Percentiles rank a stretch among this genome's conserved stretches.
Evolutionary conservation across 2,797 vertebrate genomes (phyloP).

Genomic region (Chiroxiphia lanceolata): DNA sequence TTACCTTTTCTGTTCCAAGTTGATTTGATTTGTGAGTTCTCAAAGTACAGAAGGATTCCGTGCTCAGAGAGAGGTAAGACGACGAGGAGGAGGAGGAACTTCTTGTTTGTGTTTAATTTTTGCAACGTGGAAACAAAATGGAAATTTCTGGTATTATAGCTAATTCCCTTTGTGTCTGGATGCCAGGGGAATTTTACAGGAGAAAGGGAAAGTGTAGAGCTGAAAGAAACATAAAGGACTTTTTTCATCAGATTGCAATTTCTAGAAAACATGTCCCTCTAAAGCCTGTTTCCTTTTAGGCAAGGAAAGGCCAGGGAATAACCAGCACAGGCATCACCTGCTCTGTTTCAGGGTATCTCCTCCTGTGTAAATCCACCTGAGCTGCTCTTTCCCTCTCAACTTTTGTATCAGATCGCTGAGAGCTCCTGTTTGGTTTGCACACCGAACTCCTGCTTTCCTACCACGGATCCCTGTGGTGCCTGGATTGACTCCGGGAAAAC

Average conservation of each 20-base stretch:
- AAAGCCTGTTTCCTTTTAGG: neutral
- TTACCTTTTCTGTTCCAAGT: neutral
- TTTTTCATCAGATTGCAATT: neutral
- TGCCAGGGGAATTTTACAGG: neutral
- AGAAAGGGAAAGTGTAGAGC: neutral
- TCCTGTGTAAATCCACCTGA: neutral
- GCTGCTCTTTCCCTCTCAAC: neutral
- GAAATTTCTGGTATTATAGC: neutral
- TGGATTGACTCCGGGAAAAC: neutral
- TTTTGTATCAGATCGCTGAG: neutral
- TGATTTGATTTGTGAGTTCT: neutral
- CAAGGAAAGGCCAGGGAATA: accelerated
- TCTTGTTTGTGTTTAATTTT: neutral
- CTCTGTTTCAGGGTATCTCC: neutral
- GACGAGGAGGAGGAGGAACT: neutral
- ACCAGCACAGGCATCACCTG: neutral
- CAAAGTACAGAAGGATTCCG: neutral
- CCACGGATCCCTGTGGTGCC: neutral
- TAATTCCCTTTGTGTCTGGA: neutral
- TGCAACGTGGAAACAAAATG: neutral
- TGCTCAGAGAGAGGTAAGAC: neutral
- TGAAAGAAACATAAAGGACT: neutral
- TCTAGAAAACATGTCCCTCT: neutral
- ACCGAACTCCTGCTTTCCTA: neutral
- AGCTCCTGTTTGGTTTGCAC: neutral